Percentiles rank a stretch among this genome's conserved stretches.
phyloP scores from a whole-genome alignment of 1,140 invertebrate species.

The Hycleus cichorii region DNA sequence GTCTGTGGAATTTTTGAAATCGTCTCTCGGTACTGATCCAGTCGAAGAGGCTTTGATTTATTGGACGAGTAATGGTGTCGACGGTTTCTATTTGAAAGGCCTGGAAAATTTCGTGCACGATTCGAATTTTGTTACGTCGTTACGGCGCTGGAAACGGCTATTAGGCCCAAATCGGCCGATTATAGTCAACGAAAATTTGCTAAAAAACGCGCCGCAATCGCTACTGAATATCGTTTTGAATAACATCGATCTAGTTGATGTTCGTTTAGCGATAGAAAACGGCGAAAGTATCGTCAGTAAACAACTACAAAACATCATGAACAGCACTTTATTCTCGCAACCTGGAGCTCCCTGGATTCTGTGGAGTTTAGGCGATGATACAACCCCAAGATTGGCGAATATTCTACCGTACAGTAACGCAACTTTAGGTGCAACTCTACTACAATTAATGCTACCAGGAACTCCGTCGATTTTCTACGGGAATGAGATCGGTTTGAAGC shows the following conservation, averaged over 20 bases:
- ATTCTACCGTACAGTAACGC: constrained; percentile 48
- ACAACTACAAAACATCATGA: constrained; percentile 50
- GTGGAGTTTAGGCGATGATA: constrained; percentile 62
- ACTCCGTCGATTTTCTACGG: constrained; percentile 75
- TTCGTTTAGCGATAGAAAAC: constrained; percentile 53
- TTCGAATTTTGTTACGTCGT: constrained; percentile 40
- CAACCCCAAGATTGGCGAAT: constrained; percentile 51
- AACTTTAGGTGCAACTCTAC: constrained; percentile 54
- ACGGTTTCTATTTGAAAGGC: constrained; percentile 76
- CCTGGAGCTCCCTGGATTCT: constrained; percentile 63
- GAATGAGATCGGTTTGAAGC: constrained; percentile 61
- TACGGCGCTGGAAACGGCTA: constrained; percentile 59
- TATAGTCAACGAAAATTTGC: constrained; percentile 55
- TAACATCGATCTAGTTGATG: constrained; percentile 63
- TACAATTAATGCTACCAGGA: constrained; percentile 70
- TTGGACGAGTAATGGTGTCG: constrained; percentile 60
- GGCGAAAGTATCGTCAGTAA: constrained; percentile 50
- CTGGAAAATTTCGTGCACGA: constrained; percentile 44
- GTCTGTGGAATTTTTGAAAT: constrained; percentile 22
- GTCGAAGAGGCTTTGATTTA: constrained; percentile 51
- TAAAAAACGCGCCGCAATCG: constrained; percentile 43
- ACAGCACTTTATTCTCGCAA: constrained; percentile 51
- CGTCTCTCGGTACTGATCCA: constrained; percentile 25
- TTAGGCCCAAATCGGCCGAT: constrained; percentile 54
- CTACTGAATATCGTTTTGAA: constrained; percentile 48